Percentiles rank a stretch among this genome's conserved stretches.
Conservation (phyloP, 2,797 vertebrate genomes). For the Enteromius anoplus region DNA sequence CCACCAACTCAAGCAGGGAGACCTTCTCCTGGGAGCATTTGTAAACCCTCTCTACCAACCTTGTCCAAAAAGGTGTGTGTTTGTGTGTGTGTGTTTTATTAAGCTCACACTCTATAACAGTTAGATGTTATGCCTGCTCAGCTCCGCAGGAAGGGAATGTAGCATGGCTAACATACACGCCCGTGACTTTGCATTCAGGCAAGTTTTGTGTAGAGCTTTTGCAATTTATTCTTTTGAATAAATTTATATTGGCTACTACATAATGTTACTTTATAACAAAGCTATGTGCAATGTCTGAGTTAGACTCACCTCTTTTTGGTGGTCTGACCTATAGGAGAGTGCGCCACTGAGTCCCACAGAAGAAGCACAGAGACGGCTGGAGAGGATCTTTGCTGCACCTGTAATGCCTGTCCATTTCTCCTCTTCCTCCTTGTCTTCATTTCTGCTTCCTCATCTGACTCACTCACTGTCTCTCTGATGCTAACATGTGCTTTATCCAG, state of each 20-base stretch:
- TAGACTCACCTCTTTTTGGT: constrained; percentile 65
- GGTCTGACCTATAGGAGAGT: constrained; percentile 81
- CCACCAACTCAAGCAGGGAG: constrained; percentile 36
- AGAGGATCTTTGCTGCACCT: constrained; percentile 90
- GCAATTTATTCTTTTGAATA: constrained; percentile 33
- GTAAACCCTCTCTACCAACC: constrained; percentile 48
- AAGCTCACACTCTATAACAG: constrained; percentile 5
- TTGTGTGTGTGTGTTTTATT: constrained; percentile 34
- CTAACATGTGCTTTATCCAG: constrained; percentile 15
- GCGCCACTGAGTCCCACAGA: constrained; percentile 79
- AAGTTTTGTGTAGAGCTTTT: constrained; percentile 16
- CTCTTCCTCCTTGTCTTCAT: not conserved
- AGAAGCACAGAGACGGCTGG: constrained; percentile 87
- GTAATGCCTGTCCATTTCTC: constrained; percentile 74
- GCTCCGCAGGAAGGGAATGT: constrained; percentile 29
- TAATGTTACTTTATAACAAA: not conserved
- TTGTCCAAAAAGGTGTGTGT: constrained; percentile 56
- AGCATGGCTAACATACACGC: constrained; percentile 36
- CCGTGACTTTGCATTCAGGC: not conserved
- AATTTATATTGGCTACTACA: not conserved
- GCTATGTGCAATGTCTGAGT: constrained; percentile 2
- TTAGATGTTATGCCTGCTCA: constrained; percentile 1
- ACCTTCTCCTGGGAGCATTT: constrained; percentile 39
- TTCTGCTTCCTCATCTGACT: constrained; percentile 21
- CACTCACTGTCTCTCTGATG: not conserved